Base-by-base conservation (phyloP, 2,113 vertebrate genomes). In the Pachycephala philippinensis region DNA sequence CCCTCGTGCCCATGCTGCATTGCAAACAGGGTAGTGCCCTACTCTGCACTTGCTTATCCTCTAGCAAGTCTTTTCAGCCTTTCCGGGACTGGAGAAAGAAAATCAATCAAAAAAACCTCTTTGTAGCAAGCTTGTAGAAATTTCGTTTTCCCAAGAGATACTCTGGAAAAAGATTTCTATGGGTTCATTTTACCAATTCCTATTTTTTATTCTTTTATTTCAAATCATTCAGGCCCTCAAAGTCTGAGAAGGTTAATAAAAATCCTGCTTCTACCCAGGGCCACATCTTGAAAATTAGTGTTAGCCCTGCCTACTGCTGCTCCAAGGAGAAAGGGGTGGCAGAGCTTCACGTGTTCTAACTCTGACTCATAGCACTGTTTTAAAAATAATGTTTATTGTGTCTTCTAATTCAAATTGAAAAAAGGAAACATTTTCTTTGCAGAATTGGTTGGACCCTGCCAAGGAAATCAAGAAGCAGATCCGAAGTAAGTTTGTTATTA, bases 391-490 rank as follows among this genome's bases (percentile, higher is more conserved):
- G 12, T 69, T 85, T 93, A 76, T 94, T 90, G 59, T 95, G 70
- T 68, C 95, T 98, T 89, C 39, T 86, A 68, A 94, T 86, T 95
- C 69, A 90, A 89, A 90, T 85, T 93, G 66, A 96, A 89, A 88
- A 86, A 88, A 96, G 13, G 66, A 95, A 96, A 76, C 44, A 57
- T 95, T 98, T 97, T 95, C 89, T 97, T 98, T 98, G 85, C 98
- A 99, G 99, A 99, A 99, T 96, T 99, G 99, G 99, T 95, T 99
- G 93, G 99, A 99, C 95, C 98, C 99, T 65, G 97, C 98, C 95
- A 99, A 99, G 96, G 99, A 99, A 98, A 97, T 99, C 82, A 99
- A 99, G 98, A 99, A 99, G 97, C 99, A 99, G 97, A 98, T 99
- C 77, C 98, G 99, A 97, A 99, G 99, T 99, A 98, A 98, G 99